phyloP scores from a whole-genome alignment of 2,113 vertebrate species.

The Xenopus laevis region DNA sequence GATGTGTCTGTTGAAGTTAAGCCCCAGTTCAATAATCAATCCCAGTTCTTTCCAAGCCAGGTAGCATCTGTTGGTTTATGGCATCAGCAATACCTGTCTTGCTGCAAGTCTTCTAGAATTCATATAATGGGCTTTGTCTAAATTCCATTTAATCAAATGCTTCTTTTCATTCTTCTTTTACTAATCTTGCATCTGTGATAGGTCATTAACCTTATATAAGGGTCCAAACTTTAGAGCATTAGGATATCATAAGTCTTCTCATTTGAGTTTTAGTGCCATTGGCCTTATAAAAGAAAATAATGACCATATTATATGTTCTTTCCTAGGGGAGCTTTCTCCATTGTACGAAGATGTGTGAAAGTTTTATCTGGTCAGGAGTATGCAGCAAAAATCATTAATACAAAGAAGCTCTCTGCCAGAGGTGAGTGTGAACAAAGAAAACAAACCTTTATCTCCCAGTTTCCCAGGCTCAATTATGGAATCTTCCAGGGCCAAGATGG shows the following conservation, averaged over 20 bases:
- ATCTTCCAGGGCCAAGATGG: no score
- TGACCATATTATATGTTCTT: slow-evolving; percentile 37
- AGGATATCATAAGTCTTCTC: not conserved
- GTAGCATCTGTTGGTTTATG: no score
- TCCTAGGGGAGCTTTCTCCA: slow-evolving; percentile 75
- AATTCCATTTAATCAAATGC: no score
- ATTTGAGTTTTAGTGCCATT: not conserved
- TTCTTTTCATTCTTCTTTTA: no score
- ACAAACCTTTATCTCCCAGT: no score
- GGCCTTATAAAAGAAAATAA: not conserved
- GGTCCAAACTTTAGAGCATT: not conserved
- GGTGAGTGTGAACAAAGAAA: slow-evolving; percentile 54
- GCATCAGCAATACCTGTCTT: no score
- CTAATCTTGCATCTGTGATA: not conserved
- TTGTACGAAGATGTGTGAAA: slow-evolving; percentile 76
- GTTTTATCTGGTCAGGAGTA: slow-evolving; percentile 76
- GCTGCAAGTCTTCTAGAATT: no score
- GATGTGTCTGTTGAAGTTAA: no score
- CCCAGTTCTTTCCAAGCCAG: no score
- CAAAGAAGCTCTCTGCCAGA: slow-evolving; percentile 77
- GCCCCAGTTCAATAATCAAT: no score
- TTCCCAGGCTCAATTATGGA: no score
- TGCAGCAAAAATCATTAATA: slow-evolving; percentile 80
- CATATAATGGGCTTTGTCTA: no score
- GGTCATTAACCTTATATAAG: not conserved